phyloP scores from a whole-genome alignment of 2,113 vertebrate genomes.

The Pteruthius melanotis region DNA sequence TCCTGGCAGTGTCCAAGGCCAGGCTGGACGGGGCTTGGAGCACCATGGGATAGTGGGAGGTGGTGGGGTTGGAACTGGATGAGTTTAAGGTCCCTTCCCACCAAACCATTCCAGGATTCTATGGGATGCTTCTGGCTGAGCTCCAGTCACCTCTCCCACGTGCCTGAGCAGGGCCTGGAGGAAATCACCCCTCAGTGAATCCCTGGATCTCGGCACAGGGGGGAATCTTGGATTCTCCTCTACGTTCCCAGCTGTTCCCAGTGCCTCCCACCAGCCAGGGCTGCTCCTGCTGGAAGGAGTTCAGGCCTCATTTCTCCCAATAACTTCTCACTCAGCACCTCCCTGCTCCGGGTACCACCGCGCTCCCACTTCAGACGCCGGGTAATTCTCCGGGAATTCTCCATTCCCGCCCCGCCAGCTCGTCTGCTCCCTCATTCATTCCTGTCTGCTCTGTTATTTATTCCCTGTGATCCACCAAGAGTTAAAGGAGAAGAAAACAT shows the following conservation, averaged over 20 bases:
- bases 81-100: background rate
- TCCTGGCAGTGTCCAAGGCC: background rate
- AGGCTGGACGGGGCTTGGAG: background rate
- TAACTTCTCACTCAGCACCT: constrained; percentile 25
- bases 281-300: background rate
- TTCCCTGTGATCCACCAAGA: background rate
- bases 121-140: fast-evolving
- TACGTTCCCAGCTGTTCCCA: fast-evolving
- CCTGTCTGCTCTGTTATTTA: background rate
- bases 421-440: background rate
- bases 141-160: background rate
- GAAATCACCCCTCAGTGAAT: background rate
- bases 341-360: background rate
- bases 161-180: background rate
- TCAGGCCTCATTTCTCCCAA: background rate
- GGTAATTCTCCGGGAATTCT: background rate
- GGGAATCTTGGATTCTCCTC: fast-evolving
- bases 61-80: background rate
- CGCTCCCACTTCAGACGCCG: background rate
- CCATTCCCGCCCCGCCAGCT: background rate
- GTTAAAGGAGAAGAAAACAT: constrained; percentile 58
- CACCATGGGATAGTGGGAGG: fast-evolving
- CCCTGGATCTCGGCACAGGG: background rate
- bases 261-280: fast-evolving
- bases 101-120: background rate